Conservation (phyloP, 2,888 invertebrate species). For the Heliconius erato region DNA sequence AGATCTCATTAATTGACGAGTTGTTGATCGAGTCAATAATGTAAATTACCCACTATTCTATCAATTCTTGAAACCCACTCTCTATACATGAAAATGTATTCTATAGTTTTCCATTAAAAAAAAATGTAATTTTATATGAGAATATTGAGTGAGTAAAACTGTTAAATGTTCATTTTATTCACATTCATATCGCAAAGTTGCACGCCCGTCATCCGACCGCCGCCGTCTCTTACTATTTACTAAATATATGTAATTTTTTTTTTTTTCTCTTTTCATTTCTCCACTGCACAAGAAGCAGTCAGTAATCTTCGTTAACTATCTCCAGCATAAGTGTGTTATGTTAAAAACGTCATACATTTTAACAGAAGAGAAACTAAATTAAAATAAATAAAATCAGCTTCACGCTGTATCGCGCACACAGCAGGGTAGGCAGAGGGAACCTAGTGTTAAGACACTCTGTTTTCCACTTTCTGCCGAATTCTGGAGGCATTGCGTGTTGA, state of each 20-base stretch:
- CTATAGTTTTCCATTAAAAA: not conserved
- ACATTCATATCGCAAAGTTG: conserved; percentile 11
- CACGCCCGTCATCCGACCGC: conserved; percentile 11
- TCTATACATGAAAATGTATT: no score
- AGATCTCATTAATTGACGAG: no score
- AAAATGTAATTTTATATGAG: not conserved
- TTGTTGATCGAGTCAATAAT: no score
- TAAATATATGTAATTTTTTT: not conserved
- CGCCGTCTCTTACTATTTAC: conserved; percentile 8
- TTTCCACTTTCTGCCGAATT: no score
- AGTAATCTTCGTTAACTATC: not conserved
- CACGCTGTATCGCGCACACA: no score
- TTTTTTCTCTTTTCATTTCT: not conserved
- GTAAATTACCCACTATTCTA: not conserved
- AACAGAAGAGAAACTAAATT: not conserved
- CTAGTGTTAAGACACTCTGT: no score
- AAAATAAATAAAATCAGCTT: no score
- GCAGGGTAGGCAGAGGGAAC: no score
- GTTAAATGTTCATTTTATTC: conserved; percentile 3
- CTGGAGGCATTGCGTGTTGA: no score
- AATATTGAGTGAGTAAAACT: not conserved
- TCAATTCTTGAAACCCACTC: no score
- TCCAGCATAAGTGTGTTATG: not conserved
- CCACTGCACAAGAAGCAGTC: not conserved
- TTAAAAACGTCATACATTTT: not conserved